Evolutionary conservation across 2,888 invertebrate genomes (phyloP), one percentile per base, ranked within the genome.

Genomic region (Ophion ventricosus): DNA sequence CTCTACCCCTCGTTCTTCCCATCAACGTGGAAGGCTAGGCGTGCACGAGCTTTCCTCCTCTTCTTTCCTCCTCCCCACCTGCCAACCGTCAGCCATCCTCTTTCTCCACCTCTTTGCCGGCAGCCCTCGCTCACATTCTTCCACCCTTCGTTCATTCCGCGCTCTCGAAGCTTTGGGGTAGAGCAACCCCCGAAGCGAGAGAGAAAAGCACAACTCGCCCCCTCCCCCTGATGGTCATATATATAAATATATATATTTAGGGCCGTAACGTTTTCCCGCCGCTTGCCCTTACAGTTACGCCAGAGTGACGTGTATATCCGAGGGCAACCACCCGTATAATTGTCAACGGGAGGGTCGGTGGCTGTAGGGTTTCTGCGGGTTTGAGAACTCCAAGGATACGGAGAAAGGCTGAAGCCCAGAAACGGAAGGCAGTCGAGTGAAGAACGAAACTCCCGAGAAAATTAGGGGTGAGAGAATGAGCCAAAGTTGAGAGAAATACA

Each of bases 261-360:
- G 88, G 88, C 87, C 86, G 82, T 80, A 78, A 83, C 86, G 86
- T 82, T 81, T 88, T 88, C 86, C 85, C 87, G 85, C 89, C 88
- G 80, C 86, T 87, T 89, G 90, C 88, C 88, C 89, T 90, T 90
- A 91, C 90, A 91, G 91, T 92, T 91, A 91, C 92, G 92, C 89
- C 89, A 91, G 91, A 91, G 90, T 90, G 90, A 92, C 91, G 91
- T 90, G 92, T 92, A 92, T 90, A 92, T 91, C 90, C 86, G 89
- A 90, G 90, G 88, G 91, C 93, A 92, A 90, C 92, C 92, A 92
- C 83, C 90, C 92, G 92, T 91, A 91, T 93, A 93, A 93, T 93
- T 93, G 93, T 90, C 90, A 90, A 82, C 75, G 82, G 89, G 76
- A 89, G 89, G 88, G 86, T 57, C 57, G 57, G 4, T 8, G 7